Evolutionary conservation across 2,888 invertebrate genomes (phyloP), one percentile per base, ranked within the genome.

Genomic region (Rutpela maculata): DNA sequence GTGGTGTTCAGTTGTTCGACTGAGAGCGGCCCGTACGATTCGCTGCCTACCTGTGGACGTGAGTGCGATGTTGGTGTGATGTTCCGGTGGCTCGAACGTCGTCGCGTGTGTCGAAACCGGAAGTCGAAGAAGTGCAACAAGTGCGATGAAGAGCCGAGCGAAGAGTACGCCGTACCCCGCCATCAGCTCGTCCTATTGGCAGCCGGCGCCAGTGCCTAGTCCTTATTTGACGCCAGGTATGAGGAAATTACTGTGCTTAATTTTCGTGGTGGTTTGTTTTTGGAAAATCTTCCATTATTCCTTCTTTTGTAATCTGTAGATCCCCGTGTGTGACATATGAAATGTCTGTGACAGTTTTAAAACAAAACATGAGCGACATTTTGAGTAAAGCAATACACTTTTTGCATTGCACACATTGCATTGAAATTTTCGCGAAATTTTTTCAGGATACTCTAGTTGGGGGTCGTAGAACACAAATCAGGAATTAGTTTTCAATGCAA

Each of bases 151-250:
- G 86, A 89, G 88, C 84, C 86, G 89, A 80, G 83, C 84, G 38
- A 76, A 81, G 63, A 50, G 76, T 57, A 19, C 68, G 65, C 78
- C 82, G 83, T 96, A 96, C 91, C 95, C 95, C 89, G 93, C 95
- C 86, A 95, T 95, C 92, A 94, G 94, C 90, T 93, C 95, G 89
- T 94, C 95, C 89, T 95, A 96, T 91, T 96, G 95, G 95, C 93
- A 95, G 87, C 95, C 95, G 83, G 94, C 95, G 87, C 93, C 95
- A 82, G 94, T 94, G 90, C 94, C 94, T 85, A 94, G 94, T 88
- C 95, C 95, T 87, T 95, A 96, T 91, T 93, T 95, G 90, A 92
- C 95, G 90, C 96, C 96, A 95, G 96, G 96, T 96, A 93, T 15
- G 59, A 18, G n/a, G 50, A n/a, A 12, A 4, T 12, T 2, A 43